A percentile compares a stretch with the other conserved stretches of the same genome.
These are phyloP conservation scores for Sminthurinus aureus DNA, from an alignment of 2,888 invertebrate genomes.

Conservation along the genomic window DNA sequence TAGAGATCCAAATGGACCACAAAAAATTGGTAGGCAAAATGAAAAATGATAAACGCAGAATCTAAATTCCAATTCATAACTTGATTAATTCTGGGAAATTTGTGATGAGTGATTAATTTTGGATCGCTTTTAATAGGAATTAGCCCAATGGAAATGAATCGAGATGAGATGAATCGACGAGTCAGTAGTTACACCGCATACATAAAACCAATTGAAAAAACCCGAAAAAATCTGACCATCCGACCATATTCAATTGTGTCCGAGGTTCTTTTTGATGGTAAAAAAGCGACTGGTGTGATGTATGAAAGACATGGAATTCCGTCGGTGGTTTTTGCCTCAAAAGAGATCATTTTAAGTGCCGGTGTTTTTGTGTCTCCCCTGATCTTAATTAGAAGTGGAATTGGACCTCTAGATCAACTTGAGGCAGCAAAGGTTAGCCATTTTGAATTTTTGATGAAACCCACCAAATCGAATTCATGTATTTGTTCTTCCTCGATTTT, in stretches of 20 bases:
- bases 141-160: background rate
- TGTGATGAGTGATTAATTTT: background rate
- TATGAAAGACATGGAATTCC: background rate
- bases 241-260: constrained; percentile 17
- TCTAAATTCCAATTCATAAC: background rate
- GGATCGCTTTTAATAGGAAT: background rate
- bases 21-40: constrained; percentile 26
- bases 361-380: background rate
- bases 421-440: background rate
- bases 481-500: background rate
- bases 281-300: background rate
- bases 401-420: constrained; percentile 11
- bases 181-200: constrained; percentile 2
- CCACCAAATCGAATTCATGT: background rate
- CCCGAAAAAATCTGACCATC: constrained; percentile 34
- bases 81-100: background rate
- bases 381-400: background rate
- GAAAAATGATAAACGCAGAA: background rate
- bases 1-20: constrained; percentile 40
- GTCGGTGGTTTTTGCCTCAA: background rate
- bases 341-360: background rate
- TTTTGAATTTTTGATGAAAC: background rate
- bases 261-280: background rate
- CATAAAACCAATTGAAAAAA: constrained; percentile 18
- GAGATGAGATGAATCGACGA: constrained; percentile 6